Conservation (phyloP, 1,140 invertebrate genomes). For the Stenopsyche tienmushanensis region DNA sequence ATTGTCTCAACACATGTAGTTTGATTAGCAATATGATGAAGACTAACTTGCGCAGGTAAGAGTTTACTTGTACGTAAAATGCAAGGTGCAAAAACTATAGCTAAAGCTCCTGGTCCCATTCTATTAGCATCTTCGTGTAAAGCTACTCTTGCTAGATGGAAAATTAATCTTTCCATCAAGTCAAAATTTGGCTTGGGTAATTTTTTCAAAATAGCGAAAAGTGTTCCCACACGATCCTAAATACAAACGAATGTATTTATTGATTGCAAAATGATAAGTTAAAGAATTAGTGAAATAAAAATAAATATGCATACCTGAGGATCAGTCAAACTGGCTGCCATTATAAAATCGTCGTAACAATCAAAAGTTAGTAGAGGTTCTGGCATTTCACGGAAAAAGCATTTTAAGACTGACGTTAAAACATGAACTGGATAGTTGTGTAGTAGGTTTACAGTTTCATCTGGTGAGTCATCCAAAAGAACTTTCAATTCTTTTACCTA, state of each 20-base stretch:
- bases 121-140: slow-evolving; percentile 85
- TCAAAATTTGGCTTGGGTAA: slow-evolving; percentile 88
- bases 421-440: slow-evolving; percentile 84
- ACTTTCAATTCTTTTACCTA: slow-evolving; percentile 70
- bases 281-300: background rate
- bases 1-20: slow-evolving; percentile 87
- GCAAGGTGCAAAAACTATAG: slow-evolving; percentile 94
- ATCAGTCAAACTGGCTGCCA: slow-evolving; percentile 81
- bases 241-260: slow-evolving; percentile 12
- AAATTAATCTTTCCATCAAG: slow-evolving; percentile 88
- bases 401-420: slow-evolving; percentile 86
- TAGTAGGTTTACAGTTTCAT: slow-evolving; percentile 64
- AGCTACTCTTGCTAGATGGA: slow-evolving; percentile 88
- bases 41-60: slow-evolving; percentile 85
- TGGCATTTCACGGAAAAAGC: slow-evolving; percentile 89
- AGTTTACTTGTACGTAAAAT: slow-evolving; percentile 83
- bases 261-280: slow-evolving; percentile 18
- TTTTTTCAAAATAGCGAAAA: slow-evolving; percentile 86
- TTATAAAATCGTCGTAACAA: slow-evolving; percentile 90
- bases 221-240: slow-evolving; percentile 76
- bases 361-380: slow-evolving; percentile 92
- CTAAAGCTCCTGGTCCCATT: slow-evolving; percentile 88
- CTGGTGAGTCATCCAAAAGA: slow-evolving; percentile 72
- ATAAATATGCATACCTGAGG: slow-evolving; percentile 50
- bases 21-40: slow-evolving; percentile 77